Base-by-base conservation (phyloP, 2,888 invertebrate genomes). In the Apotomis capreana region DNA sequence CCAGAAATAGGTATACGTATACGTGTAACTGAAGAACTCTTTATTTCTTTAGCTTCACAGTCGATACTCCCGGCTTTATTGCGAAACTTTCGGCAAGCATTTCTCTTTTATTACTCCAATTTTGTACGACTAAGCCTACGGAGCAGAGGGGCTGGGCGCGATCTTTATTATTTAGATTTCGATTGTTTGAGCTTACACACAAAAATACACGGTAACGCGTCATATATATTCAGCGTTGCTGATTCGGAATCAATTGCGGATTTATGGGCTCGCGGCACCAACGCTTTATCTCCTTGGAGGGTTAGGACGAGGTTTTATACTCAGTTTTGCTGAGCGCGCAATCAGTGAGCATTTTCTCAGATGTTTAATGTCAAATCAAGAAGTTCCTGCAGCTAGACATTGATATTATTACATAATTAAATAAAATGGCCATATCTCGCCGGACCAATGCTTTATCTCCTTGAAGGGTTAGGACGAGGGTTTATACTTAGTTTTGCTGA, bases 41-140 rank as follows among this genome's bases (percentile, higher is more conserved):
- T 92, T 92, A 88, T 91, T 91, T 87, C 92, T 92, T 91, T 90
- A 89, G 87, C 91, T 92, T 91, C 91, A 89, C 91, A 93, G 91
- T 92, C 92, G 92, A 92, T 93, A 91, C 91, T 90, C 88, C 90
- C 87, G 89, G 86, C 87, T 92, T 92, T 93, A 93, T 93, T 93
- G 90, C 92, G 83, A 93, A 93, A 93, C 90, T 93, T 93, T 92
- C 86, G 87, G 87, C 89, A 86, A 87, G 91, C 92, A 92, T 92
- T 92, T 88, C 92, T 90, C 92, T 91, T 92, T 92, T 93, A 93
- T 92, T 92, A 92, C 93, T 87, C 90, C 92, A 92, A 92, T 92
- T 93, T 92, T 90, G 91, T 91, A 87, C 89, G 88, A 86, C 87
- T 91, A 90, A 91, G 92, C 91, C 92, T 89, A 91, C 90, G 87